Conservation (phyloP, 2,797 vertebrate species). For the Caiman crocodilus region DNA sequence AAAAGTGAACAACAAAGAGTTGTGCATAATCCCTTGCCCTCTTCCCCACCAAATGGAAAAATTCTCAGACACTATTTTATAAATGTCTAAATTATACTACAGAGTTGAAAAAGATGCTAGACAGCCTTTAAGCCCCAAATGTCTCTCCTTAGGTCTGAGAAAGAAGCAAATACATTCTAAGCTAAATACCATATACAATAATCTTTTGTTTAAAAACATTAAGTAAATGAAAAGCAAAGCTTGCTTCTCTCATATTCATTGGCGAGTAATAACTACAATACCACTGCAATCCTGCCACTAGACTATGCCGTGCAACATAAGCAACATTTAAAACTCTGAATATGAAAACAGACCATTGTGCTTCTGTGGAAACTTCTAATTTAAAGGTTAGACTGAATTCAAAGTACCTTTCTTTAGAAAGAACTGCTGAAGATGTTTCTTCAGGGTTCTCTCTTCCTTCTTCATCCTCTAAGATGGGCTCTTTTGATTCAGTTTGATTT, state of each 20-base stretch:
- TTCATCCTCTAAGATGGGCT: conserved; percentile 54
- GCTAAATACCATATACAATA: too few relatives aligned
- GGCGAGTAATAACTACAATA: too few relatives aligned
- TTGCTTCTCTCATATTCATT: too few relatives aligned
- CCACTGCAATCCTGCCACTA: too few relatives aligned
- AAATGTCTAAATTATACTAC: neutral
- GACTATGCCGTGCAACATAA: neutral
- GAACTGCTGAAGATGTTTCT: conserved; percentile 73
- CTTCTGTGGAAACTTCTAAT: neutral
- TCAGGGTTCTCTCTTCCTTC: conserved; percentile 74
- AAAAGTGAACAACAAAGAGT: neutral
- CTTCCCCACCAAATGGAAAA: neutral
- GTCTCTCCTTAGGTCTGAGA: too few relatives aligned
- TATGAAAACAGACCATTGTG: neutral
- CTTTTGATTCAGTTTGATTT: conserved; percentile 46
- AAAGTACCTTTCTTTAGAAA: conserved; percentile 88
- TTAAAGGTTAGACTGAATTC: neutral
- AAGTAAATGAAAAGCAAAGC: too few relatives aligned
- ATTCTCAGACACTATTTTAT: neutral
- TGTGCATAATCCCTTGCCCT: neutral
- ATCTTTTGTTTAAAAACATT: too few relatives aligned
- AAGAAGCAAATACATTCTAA: too few relatives aligned
- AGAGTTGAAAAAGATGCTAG: neutral
- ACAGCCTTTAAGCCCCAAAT: too few relatives aligned
- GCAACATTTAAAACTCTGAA: neutral